Evolutionary conservation across 2,888 invertebrate genomes (phyloP).

Genomic region (Neria commutata): DNA sequence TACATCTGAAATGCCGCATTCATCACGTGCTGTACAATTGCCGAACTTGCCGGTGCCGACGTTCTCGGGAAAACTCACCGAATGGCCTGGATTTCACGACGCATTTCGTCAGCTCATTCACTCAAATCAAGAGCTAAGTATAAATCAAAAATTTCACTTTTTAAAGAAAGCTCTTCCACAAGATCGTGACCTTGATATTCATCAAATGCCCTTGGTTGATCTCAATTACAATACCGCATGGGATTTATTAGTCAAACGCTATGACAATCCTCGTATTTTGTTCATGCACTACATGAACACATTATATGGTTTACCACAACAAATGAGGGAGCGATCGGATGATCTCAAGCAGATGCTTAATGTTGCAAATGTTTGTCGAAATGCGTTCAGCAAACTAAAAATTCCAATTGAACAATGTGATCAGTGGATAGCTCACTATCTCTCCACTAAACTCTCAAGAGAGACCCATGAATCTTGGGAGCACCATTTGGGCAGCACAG

Average conservation of each 20-base stretch:
- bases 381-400: background rate
- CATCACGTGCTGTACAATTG: too few species aligned
- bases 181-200: background rate
- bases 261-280: background rate
- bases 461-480: background rate
- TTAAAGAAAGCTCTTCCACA: conserved; percentile 5
- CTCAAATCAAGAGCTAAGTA: background rate
- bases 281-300: background rate
- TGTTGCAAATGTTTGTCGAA: background rate
- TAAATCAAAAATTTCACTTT: conserved; percentile 10
- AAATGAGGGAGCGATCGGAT: background rate
- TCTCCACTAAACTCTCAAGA: background rate
- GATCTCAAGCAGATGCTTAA: background rate
- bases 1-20: too few species aligned
- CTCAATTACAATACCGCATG: conserved; percentile 8
- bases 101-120: conserved; percentile 4
- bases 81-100: conserved; percentile 15
- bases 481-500: background rate
- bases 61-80: conserved; percentile 9
- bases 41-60: conserved; percentile 9
- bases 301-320: background rate
- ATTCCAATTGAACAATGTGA: background rate
- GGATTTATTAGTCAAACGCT: conserved; percentile 5
- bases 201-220: conserved; percentile 9
- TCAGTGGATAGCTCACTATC: background rate